Conservation (phyloP, 2,797 vertebrate genomes). For the Miichthys miiuy region DNA sequence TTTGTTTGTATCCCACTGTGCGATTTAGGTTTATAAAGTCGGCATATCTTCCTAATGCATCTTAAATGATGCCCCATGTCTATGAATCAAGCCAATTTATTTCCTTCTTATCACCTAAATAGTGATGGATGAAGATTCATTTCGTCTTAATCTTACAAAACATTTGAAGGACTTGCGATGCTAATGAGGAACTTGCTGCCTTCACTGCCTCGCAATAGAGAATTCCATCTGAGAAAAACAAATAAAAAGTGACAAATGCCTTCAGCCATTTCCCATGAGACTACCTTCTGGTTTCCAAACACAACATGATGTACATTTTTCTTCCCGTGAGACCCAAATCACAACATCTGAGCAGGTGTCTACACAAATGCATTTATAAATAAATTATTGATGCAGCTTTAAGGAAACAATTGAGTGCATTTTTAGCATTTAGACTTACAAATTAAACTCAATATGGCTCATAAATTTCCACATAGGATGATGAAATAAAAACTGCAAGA, state of each 20-base stretch:
- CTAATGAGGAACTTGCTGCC: conserved; percentile 65
- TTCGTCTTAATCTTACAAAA: conserved; percentile 49
- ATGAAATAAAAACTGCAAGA: conserved; percentile 10
- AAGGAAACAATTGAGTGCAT: too few species aligned
- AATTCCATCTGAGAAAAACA: conserved; percentile 31
- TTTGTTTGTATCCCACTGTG: conserved; percentile 1
- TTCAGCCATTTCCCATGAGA: conserved; percentile 64
- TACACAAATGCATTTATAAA: conserved; percentile 36
- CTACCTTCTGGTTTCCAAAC: conserved; percentile 56
- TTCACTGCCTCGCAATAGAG: conserved; percentile 57
- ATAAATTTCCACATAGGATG: not conserved
- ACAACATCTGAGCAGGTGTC: conserved; percentile 52
- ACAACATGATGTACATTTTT: conserved; percentile 31
- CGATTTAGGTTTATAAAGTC: conserved; percentile 8
- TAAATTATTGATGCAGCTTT: too few species aligned
- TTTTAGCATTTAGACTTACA: too few species aligned
- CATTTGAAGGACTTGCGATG: conserved; percentile 59
- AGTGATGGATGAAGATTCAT: conserved; percentile 37
- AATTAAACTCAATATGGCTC: not conserved
- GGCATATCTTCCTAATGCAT: conserved; percentile 1
- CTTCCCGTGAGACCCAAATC: conserved; percentile 50
- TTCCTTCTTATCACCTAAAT: conserved; percentile 17
- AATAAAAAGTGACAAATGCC: conserved; percentile 44
- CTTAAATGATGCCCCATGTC: not conserved
- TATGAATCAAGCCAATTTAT: not conserved